phyloP scores from a whole-genome alignment of 53 echinoderm and acorn worm species.

The Paracentrotus lividus region DNA sequence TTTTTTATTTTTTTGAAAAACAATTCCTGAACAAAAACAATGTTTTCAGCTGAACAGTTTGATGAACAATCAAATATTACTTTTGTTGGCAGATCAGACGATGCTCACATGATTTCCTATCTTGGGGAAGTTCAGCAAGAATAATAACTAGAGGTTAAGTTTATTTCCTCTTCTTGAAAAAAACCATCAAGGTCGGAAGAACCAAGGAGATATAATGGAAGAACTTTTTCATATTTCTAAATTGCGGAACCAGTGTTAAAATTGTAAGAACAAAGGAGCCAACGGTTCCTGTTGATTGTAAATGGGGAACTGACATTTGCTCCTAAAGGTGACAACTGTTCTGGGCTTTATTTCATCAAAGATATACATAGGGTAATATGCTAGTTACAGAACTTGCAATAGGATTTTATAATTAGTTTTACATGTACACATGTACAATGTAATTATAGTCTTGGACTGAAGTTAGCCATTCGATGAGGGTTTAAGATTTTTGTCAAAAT shows the following conservation, averaged over 20 bases:
- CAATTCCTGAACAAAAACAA: neutral
- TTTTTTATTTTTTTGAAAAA: neutral
- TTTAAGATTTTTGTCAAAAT: too few relatives aligned
- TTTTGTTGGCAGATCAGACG: conserved; percentile 9
- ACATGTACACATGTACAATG: too few relatives aligned
- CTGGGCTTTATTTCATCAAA: too few relatives aligned
- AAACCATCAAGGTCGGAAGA: neutral
- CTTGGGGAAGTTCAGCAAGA: neutral
- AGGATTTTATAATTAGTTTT: too few relatives aligned
- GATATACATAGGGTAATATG: too few relatives aligned
- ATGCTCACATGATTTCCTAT: conserved; percentile 13
- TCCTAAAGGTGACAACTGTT: too few relatives aligned
- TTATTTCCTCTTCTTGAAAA: conserved; percentile 15
- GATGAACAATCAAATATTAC: neutral
- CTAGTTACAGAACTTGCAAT: too few relatives aligned
- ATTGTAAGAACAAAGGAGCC: neutral
- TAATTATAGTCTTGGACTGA: too few relatives aligned
- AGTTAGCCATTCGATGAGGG: too few relatives aligned
- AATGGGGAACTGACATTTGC: too few relatives aligned
- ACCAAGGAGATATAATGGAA: too few relatives aligned
- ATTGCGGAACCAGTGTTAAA: neutral
- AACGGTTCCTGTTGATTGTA: neutral
- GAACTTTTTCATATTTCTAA: too few relatives aligned
- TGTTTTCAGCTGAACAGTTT: neutral
- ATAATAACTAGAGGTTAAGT: neutral